phyloP scores from a whole-genome alignment of 2,113 vertebrate species.

The Cephalophus harveyi region DNA sequence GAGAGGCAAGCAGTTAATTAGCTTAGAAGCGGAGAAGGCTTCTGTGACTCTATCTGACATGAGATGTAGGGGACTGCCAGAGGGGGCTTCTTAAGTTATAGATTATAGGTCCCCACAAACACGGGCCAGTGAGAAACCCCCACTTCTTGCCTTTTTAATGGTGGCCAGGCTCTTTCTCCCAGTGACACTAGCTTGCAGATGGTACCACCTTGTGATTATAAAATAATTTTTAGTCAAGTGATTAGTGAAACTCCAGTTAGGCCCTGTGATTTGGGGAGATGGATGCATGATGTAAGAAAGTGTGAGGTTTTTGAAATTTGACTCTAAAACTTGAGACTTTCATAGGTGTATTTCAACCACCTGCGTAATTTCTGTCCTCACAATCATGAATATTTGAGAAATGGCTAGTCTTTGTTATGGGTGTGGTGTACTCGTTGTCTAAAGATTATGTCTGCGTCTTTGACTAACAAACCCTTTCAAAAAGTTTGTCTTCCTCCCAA shows the following conservation, averaged over 20 bases:
- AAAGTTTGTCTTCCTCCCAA: neutral
- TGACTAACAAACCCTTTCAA: neutral
- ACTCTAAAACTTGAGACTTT: neutral
- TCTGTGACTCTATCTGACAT: neutral
- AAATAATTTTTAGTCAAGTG: constrained; percentile 8
- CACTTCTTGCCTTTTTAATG: neutral
- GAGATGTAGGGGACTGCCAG: neutral
- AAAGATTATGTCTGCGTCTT: neutral
- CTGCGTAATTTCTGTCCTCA: neutral
- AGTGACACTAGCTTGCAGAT: neutral
- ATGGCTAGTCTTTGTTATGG: neutral
- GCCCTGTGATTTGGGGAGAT: neutral
- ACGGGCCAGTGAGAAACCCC: neutral
- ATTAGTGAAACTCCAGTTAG: neutral
- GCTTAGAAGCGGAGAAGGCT: neutral
- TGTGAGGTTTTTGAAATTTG: neutral
- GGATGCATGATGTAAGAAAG: neutral
- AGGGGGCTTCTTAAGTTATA: neutral
- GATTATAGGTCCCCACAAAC: neutral
- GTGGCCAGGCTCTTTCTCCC: neutral
- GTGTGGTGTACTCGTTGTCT: neutral
- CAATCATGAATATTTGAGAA: constrained; percentile 10
- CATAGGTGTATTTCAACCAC: neutral
- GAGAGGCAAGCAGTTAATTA: neutral
- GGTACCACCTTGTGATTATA: neutral